Percentiles rank a stretch among this genome's conserved stretches.
These are phyloP conservation scores for Pelodytes ibericus DNA, from an alignment of 2,797 vertebrate species.

Conservation along the genomic window DNA sequence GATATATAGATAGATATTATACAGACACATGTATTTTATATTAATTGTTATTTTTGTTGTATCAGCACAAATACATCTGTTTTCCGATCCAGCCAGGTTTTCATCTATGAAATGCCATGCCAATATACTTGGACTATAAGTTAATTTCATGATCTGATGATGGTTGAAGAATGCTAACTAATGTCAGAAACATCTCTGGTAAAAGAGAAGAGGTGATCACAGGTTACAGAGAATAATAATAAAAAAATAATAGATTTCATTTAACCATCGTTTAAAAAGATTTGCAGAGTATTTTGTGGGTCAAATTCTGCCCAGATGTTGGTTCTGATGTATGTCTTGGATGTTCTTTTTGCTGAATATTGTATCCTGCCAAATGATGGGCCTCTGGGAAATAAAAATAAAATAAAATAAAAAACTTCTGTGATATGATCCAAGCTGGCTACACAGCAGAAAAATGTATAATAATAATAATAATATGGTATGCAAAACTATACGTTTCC, in stretches of 20 bases:
- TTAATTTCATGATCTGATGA: constrained; percentile 1
- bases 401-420: no score
- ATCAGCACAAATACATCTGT: neutral
- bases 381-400: constrained; percentile 46
- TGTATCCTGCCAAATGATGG: constrained; percentile 32
- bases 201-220: neutral
- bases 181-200: neutral
- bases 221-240: neutral
- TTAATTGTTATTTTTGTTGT: neutral
- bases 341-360: constrained; percentile 39
- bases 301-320: constrained; percentile 24
- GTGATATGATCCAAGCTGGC: constrained; percentile 39
- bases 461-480: constrained; percentile 38
- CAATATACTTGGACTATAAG: neutral
- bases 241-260: neutral
- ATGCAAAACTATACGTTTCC: neutral
- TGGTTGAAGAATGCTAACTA: neutral
- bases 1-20: no score
- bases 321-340: constrained; percentile 26
- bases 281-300: neutral
- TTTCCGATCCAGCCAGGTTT: neutral
- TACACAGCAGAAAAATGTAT: constrained; percentile 40
- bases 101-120: neutral
- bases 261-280: constrained; percentile 1
- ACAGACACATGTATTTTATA: no score